Evolutionary conservation across 2,113 vertebrate species (phyloP).

Genomic region (Onychostoma macrolepis): DNA sequence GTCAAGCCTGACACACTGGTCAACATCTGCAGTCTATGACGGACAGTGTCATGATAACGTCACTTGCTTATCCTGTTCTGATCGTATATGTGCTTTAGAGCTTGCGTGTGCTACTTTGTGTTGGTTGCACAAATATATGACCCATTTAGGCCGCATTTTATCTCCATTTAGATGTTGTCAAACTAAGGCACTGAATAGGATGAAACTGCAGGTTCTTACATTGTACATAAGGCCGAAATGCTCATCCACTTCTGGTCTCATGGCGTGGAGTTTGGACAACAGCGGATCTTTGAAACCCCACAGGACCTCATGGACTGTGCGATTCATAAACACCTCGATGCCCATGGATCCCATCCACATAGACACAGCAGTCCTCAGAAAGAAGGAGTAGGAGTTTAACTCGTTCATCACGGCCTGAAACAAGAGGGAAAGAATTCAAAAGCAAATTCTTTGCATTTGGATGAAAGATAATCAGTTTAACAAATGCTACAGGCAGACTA

Average conservation of each 20-base stretch:
- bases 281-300: conserved; percentile 95
- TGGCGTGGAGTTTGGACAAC: conserved; percentile 75
- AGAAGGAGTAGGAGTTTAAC: conserved; percentile 72
- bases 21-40: conserved; percentile 7
- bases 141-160: not conserved
- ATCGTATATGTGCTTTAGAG: not conserved
- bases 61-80: not conserved
- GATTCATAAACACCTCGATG: conserved; percentile 81
- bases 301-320: conserved; percentile 83
- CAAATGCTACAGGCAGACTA: not conserved
- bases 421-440: conserved; percentile 1
- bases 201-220: conserved; percentile 70
- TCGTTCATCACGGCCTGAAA: conserved; percentile 85
- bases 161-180: not conserved
- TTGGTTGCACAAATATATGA: conserved; percentile 21
- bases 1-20: not conserved
- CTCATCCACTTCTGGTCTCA: conserved; percentile 78
- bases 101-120: not conserved
- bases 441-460: not conserved
- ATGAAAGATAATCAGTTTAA: not conserved
- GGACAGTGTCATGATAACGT: not conserved
- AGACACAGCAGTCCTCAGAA: conserved; percentile 66
- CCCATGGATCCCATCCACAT: conserved; percentile 66
- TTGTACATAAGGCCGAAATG: conserved; percentile 91
- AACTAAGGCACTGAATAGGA: not conserved